A percentile compares a stretch with the other conserved stretches of the same genome.
Evolutionary conservation across 2,113 vertebrate species (phyloP).

Genomic region (Tychaedon coryphoeus): DNA sequence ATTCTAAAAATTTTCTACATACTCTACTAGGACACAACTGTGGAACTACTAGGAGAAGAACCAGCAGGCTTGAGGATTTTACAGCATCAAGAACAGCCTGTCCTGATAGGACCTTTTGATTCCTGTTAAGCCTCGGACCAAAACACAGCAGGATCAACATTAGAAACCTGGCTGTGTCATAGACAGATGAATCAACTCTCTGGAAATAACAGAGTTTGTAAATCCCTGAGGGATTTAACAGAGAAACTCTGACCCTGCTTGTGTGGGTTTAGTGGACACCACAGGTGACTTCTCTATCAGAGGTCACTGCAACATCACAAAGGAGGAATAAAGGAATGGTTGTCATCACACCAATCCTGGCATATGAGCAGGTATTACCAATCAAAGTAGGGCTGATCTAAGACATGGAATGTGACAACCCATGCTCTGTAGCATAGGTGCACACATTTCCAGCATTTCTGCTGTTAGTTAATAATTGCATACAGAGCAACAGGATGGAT

Average conservation of each 20-base stretch:
- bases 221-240: neutral
- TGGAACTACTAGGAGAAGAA: neutral
- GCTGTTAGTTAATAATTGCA: neutral
- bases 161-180: neutral
- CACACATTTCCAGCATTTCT: neutral
- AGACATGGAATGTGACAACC: neutral
- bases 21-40: neutral
- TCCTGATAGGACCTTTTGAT: neutral
- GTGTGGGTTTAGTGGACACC: rapidly evolving
- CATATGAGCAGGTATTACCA: neutral
- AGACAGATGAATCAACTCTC: neutral
- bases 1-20: neutral
- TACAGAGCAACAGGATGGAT: neutral
- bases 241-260: neutral
- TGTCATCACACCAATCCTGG: neutral
- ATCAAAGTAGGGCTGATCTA: neutral
- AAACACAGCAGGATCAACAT: neutral
- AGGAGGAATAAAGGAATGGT: neutral
- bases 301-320: rapidly evolving
- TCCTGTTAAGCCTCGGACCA: neutral
- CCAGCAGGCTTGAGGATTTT: neutral
- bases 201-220: neutral
- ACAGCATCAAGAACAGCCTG: neutral
- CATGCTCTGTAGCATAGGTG: neutral
- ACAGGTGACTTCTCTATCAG: neutral